These are phyloP conservation scores for Pterois miles DNA, from an alignment of 2,797 vertebrate genomes.

Conservation along the genomic window DNA sequence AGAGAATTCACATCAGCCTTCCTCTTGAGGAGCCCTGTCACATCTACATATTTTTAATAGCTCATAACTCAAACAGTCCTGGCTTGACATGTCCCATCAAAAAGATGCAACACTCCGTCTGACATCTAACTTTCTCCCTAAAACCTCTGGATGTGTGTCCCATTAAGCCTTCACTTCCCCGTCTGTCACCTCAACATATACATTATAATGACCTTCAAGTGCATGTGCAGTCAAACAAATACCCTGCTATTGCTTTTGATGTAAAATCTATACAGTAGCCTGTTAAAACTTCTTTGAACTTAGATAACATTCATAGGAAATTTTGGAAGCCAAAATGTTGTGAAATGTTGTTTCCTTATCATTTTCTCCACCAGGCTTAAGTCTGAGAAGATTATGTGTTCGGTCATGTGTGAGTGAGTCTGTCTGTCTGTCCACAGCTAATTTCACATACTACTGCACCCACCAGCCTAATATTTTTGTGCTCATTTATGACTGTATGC, in stretches of 20 bases:
- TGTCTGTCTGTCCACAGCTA: background rate
- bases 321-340: too few relatives aligned
- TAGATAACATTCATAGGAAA: background rate
- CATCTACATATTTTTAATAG: slow-evolving; percentile 85
- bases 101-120: slow-evolving; percentile 64
- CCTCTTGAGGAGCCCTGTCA: slow-evolving; percentile 80
- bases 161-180: slow-evolving; percentile 42
- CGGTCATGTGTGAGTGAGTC: background rate
- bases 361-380: background rate
- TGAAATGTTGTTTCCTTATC: background rate
- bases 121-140: slow-evolving; percentile 70
- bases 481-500: too few relatives aligned
- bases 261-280: background rate
- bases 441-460: too few relatives aligned
- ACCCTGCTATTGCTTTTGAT: background rate
- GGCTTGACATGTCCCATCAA: slow-evolving; percentile 74
- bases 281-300: background rate
- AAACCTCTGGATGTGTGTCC: slow-evolving; percentile 52
- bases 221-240: background rate
- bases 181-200: background rate
- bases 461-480: too few relatives aligned
- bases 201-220: slow-evolving; percentile 11
- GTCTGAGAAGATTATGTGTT: background rate
- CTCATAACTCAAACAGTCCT: slow-evolving; percentile 78
- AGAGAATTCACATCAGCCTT: slow-evolving; percentile 71